Percentiles rank a stretch among this genome's conserved stretches.
phyloP scores from a whole-genome alignment of 2,888 invertebrate species.

The Crocallis elinguaria region DNA sequence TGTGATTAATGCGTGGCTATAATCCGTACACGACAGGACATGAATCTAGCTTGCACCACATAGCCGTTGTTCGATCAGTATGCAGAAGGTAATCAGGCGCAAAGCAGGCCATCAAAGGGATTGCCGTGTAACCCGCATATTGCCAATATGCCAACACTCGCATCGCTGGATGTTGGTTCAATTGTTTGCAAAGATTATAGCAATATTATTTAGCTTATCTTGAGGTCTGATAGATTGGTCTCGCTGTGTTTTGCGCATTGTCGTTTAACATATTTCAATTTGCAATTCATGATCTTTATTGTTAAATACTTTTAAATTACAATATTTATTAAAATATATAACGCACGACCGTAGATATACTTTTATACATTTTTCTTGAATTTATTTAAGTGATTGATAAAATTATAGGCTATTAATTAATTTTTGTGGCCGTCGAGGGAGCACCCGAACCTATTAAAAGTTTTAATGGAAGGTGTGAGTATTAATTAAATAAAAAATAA shows the following conservation, averaged over 20 bases:
- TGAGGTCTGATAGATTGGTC: neutral
- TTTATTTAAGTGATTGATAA: neutral
- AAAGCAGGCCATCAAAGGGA: constrained; percentile 23
- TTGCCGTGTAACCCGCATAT: constrained; percentile 11
- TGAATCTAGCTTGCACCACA: constrained; percentile 17
- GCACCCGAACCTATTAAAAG: constrained; percentile 17
- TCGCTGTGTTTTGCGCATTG: neutral
- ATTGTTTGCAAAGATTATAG: neutral
- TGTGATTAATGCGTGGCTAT: too few relatives aligned
- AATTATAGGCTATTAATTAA: constrained; percentile 8
- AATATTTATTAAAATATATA: too few relatives aligned
- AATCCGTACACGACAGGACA: constrained; percentile 5
- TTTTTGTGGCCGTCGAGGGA: constrained; percentile 18
- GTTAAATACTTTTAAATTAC: neutral
- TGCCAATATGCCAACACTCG: constrained; percentile 11
- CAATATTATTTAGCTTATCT: neutral
- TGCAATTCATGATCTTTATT: neutral
- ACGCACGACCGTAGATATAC: too few relatives aligned
- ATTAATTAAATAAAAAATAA: constrained; percentile 28
- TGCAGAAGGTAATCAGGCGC: constrained; percentile 21
- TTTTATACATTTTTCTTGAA: neutral
- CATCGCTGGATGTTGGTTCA: neutral
- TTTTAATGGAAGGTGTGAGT: constrained; percentile 26
- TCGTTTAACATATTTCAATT: neutral
- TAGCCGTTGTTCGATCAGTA: constrained; percentile 15